Percentiles rank a stretch among this genome's conserved stretches.
Conservation (phyloP, 2,888 invertebrate species). For the Pantelozetes paolii region DNA sequence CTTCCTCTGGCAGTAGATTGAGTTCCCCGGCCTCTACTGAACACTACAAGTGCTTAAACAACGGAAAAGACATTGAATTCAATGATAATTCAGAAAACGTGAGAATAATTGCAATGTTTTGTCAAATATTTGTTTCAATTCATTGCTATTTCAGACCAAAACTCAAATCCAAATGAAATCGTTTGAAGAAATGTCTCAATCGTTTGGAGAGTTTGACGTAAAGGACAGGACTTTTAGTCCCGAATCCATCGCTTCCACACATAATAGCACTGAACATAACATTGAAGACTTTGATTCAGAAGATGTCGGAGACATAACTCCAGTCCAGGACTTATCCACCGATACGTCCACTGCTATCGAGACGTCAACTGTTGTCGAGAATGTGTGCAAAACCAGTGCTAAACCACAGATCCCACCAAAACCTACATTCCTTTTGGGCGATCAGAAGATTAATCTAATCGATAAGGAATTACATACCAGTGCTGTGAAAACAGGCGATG, state of each 20-base stretch:
- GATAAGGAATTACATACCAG: background rate
- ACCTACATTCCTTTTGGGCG: conserved; percentile 21
- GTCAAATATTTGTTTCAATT: background rate
- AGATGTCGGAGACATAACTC: conserved; percentile 41
- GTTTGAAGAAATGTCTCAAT: no score
- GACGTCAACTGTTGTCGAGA: conserved; percentile 34
- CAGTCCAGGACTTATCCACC: conserved; percentile 42
- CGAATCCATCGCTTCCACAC: conserved; percentile 4
- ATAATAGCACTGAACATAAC: conserved; percentile 13
- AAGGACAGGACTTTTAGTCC: background rate
- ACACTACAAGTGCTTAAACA: background rate
- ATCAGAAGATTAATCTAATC: conserved; percentile 13
- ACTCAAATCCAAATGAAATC: no score
- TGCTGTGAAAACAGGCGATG: background rate
- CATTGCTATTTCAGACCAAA: background rate
- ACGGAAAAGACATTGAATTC: background rate
- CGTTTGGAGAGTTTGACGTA: background rate
- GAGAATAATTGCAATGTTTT: background rate
- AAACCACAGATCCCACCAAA: conserved; percentile 32
- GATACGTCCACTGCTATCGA: conserved; percentile 43
- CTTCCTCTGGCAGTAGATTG: conserved; percentile 22
- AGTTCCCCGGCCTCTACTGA: conserved; percentile 20
- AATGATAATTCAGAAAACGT: background rate
- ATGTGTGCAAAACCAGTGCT: background rate
- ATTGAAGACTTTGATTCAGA: conserved; percentile 28